phyloP scores from a whole-genome alignment of 2,797 vertebrate genomes.

The Telmatherina bonti region DNA sequence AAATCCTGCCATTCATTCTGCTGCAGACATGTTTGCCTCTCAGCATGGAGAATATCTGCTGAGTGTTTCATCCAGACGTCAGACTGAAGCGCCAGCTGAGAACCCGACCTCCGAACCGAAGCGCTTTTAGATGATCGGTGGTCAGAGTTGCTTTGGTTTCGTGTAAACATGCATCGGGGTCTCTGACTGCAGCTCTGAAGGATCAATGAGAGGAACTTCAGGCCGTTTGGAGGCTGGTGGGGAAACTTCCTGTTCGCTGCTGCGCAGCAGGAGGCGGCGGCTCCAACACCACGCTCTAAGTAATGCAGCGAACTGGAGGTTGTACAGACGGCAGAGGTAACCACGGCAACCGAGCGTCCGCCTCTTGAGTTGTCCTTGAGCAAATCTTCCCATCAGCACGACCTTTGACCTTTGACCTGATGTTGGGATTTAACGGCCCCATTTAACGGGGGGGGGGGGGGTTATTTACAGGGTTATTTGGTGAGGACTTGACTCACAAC shows the following conservation, averaged over 20 bases:
- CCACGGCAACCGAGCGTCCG: constrained; percentile 6
- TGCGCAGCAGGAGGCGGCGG: constrained; percentile 13
- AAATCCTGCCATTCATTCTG: constrained; percentile 18
- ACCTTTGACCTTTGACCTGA: no score
- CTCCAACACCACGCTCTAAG: constrained; percentile 44
- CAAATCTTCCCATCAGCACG: neutral
- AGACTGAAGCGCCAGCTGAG: no score
- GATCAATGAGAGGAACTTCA: constrained; percentile 21
- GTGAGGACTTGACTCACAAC: no score
- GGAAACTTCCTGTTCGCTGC: neutral
- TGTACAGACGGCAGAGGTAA: no score
- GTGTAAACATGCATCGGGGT: constrained; percentile 37
- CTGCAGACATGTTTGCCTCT: constrained; percentile 1
- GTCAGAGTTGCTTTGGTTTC: constrained; percentile 22
- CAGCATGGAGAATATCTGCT: neutral
- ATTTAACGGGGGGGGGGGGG: no score
- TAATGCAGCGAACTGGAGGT: constrained; percentile 4
- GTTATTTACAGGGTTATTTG: no score
- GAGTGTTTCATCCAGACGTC: constrained; percentile 16
- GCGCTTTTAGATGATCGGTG: constrained; percentile 32
- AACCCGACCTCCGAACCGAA: neutral
- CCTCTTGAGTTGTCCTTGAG: constrained; percentile 1
- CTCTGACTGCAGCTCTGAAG: constrained; percentile 28
- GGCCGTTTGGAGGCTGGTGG: constrained; percentile 52
- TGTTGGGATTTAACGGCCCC: no score